Base-by-base conservation (phyloP, 2,797 vertebrate species). In the Schizopygopsis pylzovi region DNA sequence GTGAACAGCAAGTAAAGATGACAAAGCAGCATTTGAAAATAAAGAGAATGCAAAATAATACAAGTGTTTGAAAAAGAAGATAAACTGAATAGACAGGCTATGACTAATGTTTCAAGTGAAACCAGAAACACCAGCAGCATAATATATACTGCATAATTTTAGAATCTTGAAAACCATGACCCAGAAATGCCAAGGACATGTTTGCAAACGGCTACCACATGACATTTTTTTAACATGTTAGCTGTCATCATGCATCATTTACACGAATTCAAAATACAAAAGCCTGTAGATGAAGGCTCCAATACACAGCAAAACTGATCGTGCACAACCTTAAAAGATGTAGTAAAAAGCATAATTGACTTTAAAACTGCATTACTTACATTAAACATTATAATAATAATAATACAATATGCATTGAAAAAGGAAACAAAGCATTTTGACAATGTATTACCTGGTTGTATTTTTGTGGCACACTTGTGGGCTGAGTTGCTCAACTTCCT, bases 401-500 rank as follows among this genome's bases (percentile, higher is more conserved):
- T 45, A 28, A 28, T n/a, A 56, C 5, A 10, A 45, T 73, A 65
- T 39, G 43, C 49, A 18, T 59, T 79, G 6, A 8, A 47, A 61
- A 85, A 45, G 20, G 1, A 39, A 63, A 47, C 10, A 54, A 79
- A 61, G 47, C 18, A 18, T 84, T 84, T 56, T 67, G n/a, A 78
- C 9, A 39, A 9, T 72, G 2, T 5, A 49, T 85, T 89, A 89
- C 86, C 86, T 82, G 33, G 1, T 8, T 72, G 16, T 33, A 18
- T 68, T 56, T 83, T 13, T 76, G 47, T 20, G 33, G 83, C 63
- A 59, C 70, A 63, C 39, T 43, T 59, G 54, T 61, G 61, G 61
- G 63, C 70, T 20, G 63, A 67, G 22, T 49, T 78, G 45, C 18
- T 77, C n/a, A 79, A 73, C 81, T 88, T 90, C 89, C 87, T 90